A percentile compares a stretch with the other conserved stretches of the same genome.
Evolutionary conservation across 2,888 invertebrate species (phyloP).

Genomic region (Drosophila colorata): DNA sequence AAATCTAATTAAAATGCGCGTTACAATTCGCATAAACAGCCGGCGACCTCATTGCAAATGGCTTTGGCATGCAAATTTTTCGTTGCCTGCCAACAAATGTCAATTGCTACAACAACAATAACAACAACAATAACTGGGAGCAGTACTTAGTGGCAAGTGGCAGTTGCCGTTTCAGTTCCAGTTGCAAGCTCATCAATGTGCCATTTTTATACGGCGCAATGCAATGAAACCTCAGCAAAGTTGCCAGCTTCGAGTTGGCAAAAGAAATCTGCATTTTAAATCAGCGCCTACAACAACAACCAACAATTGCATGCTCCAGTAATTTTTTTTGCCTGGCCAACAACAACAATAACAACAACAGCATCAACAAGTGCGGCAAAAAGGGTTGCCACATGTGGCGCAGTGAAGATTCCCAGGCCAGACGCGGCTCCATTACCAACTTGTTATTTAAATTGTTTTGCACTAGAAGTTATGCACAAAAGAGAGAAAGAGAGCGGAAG

Average conservation of each 20-base stretch:
- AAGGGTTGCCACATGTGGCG: conserved; percentile 58
- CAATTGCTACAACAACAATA: conserved; percentile 26
- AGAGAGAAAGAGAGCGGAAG: background rate
- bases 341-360: conserved; percentile 22
- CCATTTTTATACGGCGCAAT: conserved; percentile 45
- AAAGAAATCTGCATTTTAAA: conserved; percentile 76
- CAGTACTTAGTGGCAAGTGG: conserved; percentile 16
- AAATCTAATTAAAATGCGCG: conserved; percentile 74
- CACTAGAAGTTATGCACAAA: conserved; percentile 48
- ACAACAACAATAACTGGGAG: conserved; percentile 9
- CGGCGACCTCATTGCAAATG: conserved; percentile 60
- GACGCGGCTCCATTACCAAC: conserved; percentile 71
- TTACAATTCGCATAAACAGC: conserved; percentile 62
- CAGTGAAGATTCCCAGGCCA: conserved; percentile 60
- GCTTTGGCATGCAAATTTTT: conserved; percentile 62
- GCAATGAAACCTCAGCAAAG: conserved; percentile 53
- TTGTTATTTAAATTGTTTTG: conserved; percentile 73
- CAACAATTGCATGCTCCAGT: conserved; percentile 68
- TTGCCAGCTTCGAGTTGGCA: conserved; percentile 46
- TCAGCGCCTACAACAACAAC: conserved; percentile 50
- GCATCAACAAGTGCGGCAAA: conserved; percentile 40
- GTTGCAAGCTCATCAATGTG: conserved; percentile 56
- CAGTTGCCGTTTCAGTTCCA: conserved; percentile 18
- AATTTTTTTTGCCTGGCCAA: conserved; percentile 44
- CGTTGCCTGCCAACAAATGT: conserved; percentile 48